Conservation (phyloP, 92 coral and sea anemone genomes). For the Porites cylindrica region DNA sequence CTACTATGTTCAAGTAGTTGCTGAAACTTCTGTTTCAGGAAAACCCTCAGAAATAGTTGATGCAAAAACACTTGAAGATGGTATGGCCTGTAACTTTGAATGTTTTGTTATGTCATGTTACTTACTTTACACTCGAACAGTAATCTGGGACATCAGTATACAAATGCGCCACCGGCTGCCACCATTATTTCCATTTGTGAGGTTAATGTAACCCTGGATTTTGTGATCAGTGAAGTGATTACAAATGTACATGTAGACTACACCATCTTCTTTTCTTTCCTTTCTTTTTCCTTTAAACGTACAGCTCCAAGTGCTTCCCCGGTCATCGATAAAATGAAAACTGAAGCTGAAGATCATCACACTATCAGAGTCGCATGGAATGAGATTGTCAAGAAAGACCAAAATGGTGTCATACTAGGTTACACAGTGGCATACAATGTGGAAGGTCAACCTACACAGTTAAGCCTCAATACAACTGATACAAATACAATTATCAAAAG, state of each 20-base stretch:
- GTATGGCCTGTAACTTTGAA: conserved; percentile 34
- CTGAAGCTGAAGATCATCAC: conserved; percentile 65
- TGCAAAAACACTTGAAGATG: conserved; percentile 67
- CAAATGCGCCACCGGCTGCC: too few relatives aligned
- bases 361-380: conserved; percentile 66
- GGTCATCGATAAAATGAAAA: not conserved
- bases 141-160: too few relatives aligned
- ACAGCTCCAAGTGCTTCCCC: conserved; percentile 67
- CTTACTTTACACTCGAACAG: too few relatives aligned
- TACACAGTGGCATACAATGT: conserved; percentile 57
- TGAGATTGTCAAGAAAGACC: conserved; percentile 26
- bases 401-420: conserved; percentile 64
- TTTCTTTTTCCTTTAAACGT: not conserved
- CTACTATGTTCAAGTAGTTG: conserved; percentile 63
- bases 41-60: conserved; percentile 39
- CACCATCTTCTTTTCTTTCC: too few relatives aligned
- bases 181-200: too few relatives aligned
- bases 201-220: too few relatives aligned
- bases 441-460: not conserved
- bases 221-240: too few relatives aligned
- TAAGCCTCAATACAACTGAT: conserved; percentile 29
- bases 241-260: too few relatives aligned
- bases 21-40: conserved; percentile 73
- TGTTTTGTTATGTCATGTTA: too few relatives aligned
- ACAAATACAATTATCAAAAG: conserved; percentile 32